Base-by-base conservation (phyloP, 2,797 vertebrate genomes). In the Rhinella marina region DNA sequence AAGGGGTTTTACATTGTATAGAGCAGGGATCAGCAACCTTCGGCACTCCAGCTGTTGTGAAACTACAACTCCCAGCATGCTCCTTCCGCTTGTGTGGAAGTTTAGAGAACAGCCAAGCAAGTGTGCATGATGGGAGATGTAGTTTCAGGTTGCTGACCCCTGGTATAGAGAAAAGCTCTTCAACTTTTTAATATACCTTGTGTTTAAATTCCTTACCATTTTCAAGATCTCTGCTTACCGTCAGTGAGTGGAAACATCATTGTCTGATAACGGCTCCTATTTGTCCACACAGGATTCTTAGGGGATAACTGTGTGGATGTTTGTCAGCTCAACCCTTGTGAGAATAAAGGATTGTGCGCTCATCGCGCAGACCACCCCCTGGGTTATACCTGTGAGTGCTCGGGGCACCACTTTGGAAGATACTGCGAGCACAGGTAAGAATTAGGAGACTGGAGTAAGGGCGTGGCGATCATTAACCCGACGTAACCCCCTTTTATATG, bases 251-350 rank as follows among this genome's bases (percentile, higher is more conserved):
- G 23, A 62, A n/a, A 7, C 1, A 66, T 6, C 32, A 3, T 1
- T 9, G 23, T 1, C 0, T 29, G 27, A 66, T 64, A 72, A 73
- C 16, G 3, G 29, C n/a, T 73, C 52, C 21, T 54, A 7, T 73
- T 77, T 92, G 29, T 82, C 70, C 64, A 84, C 84, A 0, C 93
- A 99, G 98, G 98, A 90, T 99, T 96, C 93, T 99, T 98, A 0
- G 98, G 98, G 81, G 96, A 92, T 85, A 95, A 94, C 91, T 99
- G 98, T 76, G 94, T 96, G 32, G 97, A 99, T 0, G 97, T 95
- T n/a, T 99, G 98, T 91, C 95, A 97, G 89, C 92, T 99, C 91
- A 99, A 99, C 91, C 98, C 98, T 0, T 99, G 98, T 94, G 98
- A 99, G 92, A 99, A 99, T 85, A 96, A 97, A 87, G 97, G 98